Evolutionary conservation across 1,140 invertebrate genomes (phyloP), one percentile per base, ranked within the genome.

Genomic region (Drosophila arizonae): DNA sequence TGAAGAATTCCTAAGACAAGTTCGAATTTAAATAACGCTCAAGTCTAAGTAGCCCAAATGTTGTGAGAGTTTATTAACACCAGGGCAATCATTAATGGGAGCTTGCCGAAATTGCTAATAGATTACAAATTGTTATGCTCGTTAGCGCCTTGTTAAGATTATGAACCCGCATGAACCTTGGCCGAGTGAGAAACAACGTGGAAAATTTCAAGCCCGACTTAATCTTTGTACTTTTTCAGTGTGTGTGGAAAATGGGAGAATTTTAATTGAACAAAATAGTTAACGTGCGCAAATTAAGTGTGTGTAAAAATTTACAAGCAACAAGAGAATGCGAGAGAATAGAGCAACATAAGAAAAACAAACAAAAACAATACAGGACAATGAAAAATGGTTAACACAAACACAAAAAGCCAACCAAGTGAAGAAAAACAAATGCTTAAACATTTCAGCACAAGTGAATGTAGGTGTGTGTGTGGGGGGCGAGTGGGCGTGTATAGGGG

Each of bases 281-380:
- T 26, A 77, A 75, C 51, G 84, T 88, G 85, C 71, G 57, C 65
- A 78, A 84, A 78, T 78, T 71, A 84, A 79, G 77, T 84, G 80
- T 79, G 78, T 81, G 43, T 46, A 46, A 79, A 88, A 81, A 74
- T 81, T 50, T 66, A 77, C 55, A 77, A 72, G 72, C 61, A 63
- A 71, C 43, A 77, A 64, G 46, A 79, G 56, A 54, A 72, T 79
- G 76, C 50, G 45, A 41, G 54, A 64, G 52, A 56, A 56, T 15
- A 52, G 76, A 80, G 58, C 24, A 80, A 36, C 55, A 71, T 65
- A 30, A 81, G 62, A 69, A 48, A 48, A 13, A 11, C n/a, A 28
- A 28, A 28, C 48, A 76, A 72, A 50, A 55, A 54, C 6, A 46
- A 55, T 28, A 41, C 41, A 58, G 56, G 46, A 57, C 33, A 62